Evolutionary conservation across 2,113 vertebrate species (phyloP).

Genomic region (Campylomormyrus numenius): DNA sequence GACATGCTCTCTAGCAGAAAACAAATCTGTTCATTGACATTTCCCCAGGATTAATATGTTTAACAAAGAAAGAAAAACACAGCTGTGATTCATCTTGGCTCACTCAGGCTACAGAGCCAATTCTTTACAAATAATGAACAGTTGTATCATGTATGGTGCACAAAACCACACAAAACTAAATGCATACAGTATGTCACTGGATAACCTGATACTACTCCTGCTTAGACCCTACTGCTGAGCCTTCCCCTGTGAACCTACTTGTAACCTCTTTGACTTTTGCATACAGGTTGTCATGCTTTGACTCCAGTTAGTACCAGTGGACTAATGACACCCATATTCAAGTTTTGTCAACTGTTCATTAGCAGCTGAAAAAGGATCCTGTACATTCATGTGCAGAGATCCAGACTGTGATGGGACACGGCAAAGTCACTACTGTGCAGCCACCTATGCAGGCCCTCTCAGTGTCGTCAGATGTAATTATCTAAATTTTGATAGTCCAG

Average conservation of each 20-base stretch:
- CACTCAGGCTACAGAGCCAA: neutral
- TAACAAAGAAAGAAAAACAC: neutral
- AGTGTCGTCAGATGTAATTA: neutral
- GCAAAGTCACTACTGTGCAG: neutral
- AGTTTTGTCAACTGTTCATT: neutral
- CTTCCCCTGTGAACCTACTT: neutral
- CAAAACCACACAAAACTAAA: neutral
- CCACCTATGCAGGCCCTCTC: neutral
- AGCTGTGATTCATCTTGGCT: neutral
- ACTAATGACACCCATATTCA: neutral
- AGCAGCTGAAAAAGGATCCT: neutral
- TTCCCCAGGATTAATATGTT: neutral
- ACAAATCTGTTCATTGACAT: constrained; percentile 14
- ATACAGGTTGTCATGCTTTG: neutral
- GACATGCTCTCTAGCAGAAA: constrained; percentile 7
- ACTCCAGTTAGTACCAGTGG: neutral
- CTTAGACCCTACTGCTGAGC: neutral
- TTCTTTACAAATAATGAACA: neutral
- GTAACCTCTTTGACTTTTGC: neutral
- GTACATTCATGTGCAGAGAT: neutral
- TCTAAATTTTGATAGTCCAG: neutral
- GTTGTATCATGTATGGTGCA: neutral
- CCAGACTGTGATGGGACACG: neutral
- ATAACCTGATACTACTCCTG: neutral
- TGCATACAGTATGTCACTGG: neutral